Percentiles rank a stretch among this genome's conserved stretches.
Evolutionary conservation across 2,797 vertebrate species (phyloP).

Genomic region (Oreortyx pictus): DNA sequence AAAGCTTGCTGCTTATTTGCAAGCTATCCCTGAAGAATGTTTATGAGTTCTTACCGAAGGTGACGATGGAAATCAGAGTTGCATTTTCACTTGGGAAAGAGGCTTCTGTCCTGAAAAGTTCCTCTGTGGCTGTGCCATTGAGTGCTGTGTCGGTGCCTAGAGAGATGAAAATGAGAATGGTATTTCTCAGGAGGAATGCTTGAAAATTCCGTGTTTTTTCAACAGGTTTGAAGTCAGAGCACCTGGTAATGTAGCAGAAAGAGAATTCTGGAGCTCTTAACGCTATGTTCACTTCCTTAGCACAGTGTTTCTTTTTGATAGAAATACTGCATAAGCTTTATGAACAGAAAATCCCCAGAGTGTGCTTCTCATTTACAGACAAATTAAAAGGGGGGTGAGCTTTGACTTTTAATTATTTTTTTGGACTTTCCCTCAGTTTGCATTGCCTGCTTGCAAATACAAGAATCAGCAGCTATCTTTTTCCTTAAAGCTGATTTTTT

Average conservation of each 20-base stretch:
- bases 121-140: neutral
- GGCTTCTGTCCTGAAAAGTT: neutral
- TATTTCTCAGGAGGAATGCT: neutral
- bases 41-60: neutral
- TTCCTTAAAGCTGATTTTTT: neutral
- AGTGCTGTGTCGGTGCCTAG: neutral
- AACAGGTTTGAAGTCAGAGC: neutral
- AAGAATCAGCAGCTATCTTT: neutral
- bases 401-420: neutral
- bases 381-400: neutral
- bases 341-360: neutral
- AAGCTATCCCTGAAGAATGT: neutral
- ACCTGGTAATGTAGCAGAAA: neutral
- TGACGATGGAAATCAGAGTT: neutral
- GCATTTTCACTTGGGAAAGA: neutral
- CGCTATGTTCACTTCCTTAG: neutral
- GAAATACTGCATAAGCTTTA: neutral
- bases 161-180: neutral
- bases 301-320: accelerated
- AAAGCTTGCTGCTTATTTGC: neutral
- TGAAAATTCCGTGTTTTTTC: neutral
- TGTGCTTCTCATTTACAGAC: neutral
- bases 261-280: neutral
- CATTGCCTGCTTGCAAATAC: neutral
- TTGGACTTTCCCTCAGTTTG: neutral